Evolutionary conservation across 2,797 vertebrate genomes (phyloP).

Genomic region (Vireo griseus): DNA sequence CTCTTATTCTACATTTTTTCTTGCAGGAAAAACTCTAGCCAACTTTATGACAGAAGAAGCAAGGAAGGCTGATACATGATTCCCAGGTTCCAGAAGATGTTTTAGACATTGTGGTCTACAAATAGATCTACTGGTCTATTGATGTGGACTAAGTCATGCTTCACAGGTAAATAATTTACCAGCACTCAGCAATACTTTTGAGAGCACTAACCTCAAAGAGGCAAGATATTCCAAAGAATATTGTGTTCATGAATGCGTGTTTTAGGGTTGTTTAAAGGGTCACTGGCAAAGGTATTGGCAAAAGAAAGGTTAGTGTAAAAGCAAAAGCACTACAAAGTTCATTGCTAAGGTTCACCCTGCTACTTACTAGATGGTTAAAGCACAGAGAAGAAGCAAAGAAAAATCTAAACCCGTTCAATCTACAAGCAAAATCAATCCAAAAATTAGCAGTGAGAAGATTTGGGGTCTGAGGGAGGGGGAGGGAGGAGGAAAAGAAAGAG

Average conservation of each 20-base stretch:
- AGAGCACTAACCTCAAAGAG: background rate
- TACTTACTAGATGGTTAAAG: background rate
- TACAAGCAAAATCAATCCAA: background rate
- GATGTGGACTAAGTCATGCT: background rate
- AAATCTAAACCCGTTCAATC: background rate
- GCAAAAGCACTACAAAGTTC: background rate
- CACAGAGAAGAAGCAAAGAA: background rate
- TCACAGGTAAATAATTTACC: background rate
- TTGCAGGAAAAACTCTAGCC: background rate
- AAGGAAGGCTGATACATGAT: background rate
- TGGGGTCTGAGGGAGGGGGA: background rate
- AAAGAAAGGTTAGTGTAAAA: background rate
- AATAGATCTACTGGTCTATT: background rate
- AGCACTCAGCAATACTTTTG: background rate
- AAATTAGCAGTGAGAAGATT: background rate
- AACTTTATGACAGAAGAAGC: background rate
- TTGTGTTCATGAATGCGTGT: background rate
- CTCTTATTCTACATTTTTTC: background rate
- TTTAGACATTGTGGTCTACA: background rate
- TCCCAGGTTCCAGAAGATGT: background rate
- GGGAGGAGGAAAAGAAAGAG: fast-evolving
- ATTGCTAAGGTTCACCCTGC: background rate
- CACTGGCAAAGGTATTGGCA: background rate
- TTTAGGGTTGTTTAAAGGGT: background rate
- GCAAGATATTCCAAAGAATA: background rate